These are phyloP conservation scores for Oikopleura vanhoeffeni DNA, from an alignment of 23 tunicate species.

Conservation along the genomic window DNA sequence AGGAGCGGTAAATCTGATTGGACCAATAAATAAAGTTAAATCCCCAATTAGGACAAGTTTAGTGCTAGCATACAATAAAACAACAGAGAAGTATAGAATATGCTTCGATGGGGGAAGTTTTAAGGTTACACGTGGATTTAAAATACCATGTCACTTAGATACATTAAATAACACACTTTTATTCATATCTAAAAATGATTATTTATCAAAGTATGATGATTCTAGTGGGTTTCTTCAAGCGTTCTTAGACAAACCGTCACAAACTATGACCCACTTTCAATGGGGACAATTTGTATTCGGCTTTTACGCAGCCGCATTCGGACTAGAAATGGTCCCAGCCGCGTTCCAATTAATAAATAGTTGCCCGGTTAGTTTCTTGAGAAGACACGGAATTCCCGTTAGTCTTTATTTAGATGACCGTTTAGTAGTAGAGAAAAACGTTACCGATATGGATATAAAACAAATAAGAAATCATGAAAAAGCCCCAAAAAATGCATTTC, in stretches of 20 bases:
- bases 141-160: not conserved
- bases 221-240: not conserved
- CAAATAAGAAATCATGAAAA: not conserved
- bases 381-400: not conserved
- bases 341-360: not conserved
- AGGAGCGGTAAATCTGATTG: no score
- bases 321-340: not conserved
- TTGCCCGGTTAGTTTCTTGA: no score
- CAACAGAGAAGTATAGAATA: not conserved
- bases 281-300: not conserved
- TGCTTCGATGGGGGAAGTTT: not conserved
- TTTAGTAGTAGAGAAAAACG: not conserved
- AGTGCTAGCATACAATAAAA: not conserved
- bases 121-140: not conserved
- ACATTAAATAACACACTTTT: not conserved
- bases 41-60: not conserved
- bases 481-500: not conserved
- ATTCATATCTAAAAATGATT: no score
- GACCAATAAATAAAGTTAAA: not conserved
- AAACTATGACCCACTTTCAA: not conserved
- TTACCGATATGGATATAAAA: not conserved
- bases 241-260: not conserved
- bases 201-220: not conserved
- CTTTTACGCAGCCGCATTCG: not conserved
- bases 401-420: not conserved